Percentiles rank a stretch among this genome's conserved stretches.
phyloP scores from a whole-genome alignment of 2,113 vertebrate genomes.

The Heptranchias perlo region DNA sequence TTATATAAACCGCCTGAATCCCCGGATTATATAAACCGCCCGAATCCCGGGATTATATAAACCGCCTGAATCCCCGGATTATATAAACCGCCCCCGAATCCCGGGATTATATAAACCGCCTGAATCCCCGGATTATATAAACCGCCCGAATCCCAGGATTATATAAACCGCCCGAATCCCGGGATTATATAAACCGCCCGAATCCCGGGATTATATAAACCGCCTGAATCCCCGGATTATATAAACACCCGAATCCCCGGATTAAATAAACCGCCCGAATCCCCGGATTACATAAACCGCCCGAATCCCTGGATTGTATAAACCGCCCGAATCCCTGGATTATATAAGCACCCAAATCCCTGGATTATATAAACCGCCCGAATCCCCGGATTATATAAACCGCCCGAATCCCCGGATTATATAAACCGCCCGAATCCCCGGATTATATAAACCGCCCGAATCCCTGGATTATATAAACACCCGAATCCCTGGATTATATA shows the following conservation, averaged over 20 bases:
- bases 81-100: too few species aligned
- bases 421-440: too few species aligned
- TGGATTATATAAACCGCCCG: neutral
- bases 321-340: neutral
- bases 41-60: too few species aligned
- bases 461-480: neutral
- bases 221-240: too few species aligned
- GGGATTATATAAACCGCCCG: neutral
- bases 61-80: too few species aligned
- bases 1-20: neutral
- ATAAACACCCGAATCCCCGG: too few species aligned
- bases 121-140: too few species aligned
- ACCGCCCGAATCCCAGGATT: neutral
- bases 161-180: neutral
- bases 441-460: neutral
- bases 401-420: neutral
- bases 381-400: neutral
- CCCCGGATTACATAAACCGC: neutral
- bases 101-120: too few species aligned
- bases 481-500: too few species aligned
- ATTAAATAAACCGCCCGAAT: too few species aligned
- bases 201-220: too few species aligned
- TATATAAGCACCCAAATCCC: too few species aligned
- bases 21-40: neutral
- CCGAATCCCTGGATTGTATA: neutral